These are phyloP conservation scores for Tetramorium alpestre DNA, from an alignment of 1,140 invertebrate genomes.

Conservation along the genomic window DNA sequence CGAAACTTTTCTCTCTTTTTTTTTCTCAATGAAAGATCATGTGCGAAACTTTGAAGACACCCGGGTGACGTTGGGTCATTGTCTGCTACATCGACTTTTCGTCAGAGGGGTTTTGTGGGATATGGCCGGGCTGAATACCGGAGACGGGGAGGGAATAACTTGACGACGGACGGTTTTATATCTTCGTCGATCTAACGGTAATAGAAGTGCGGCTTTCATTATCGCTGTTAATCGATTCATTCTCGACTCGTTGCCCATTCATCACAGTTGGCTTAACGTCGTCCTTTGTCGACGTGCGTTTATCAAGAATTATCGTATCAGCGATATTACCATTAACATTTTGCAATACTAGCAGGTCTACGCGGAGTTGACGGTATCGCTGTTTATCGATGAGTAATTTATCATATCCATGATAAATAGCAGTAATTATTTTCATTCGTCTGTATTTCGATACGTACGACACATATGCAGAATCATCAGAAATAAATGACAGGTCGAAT, in stretches of 20 bases:
- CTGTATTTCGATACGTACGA: not conserved
- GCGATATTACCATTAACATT: slow-evolving; percentile 11
- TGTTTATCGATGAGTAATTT: not conserved
- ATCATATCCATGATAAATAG: slow-evolving; percentile 7
- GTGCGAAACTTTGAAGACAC: not conserved
- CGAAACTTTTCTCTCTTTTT: not conserved
- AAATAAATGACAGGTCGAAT: not conserved
- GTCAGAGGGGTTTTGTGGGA: not conserved
- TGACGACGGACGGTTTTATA: not conserved
- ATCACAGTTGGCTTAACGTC: slow-evolving; percentile 15
- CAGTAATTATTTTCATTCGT: not conserved
- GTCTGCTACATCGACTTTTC: slow-evolving; percentile 44
- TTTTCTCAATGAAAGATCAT: not conserved
- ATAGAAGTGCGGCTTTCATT: not conserved
- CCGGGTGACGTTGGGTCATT: not conserved
- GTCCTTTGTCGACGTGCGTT: slow-evolving; percentile 3
- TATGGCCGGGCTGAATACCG: not conserved
- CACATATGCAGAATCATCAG: not conserved
- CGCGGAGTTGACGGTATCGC: not conserved
- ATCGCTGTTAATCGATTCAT: slow-evolving; percentile 38
- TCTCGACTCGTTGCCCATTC: slow-evolving; percentile 35
- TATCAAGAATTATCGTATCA: slow-evolving; percentile 22
- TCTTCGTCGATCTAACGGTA: slow-evolving; percentile 1
- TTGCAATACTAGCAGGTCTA: not conserved
- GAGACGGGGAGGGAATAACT: not conserved